Percentiles rank a stretch among this genome's conserved stretches.
phyloP scores from a whole-genome alignment of 2,888 invertebrate genomes.

The Meganola albula region DNA sequence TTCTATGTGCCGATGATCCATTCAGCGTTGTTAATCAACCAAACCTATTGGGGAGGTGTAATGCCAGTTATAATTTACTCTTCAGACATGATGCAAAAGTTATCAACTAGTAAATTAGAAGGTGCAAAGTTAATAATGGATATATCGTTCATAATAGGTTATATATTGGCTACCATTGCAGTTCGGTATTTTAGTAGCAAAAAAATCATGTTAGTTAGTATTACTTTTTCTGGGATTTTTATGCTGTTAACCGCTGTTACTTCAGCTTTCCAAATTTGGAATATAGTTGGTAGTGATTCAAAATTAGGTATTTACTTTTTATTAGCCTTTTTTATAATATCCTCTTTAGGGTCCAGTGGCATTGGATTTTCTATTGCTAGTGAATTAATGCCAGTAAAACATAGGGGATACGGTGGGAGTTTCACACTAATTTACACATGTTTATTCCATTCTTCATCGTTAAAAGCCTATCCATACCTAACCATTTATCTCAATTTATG shows the following conservation, averaged over 20 bases:
- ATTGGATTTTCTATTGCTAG: slow-evolving; percentile 21
- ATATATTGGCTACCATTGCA: slow-evolving; percentile 9
- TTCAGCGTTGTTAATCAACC: slow-evolving; percentile 14
- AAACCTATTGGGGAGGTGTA: slow-evolving; percentile 15
- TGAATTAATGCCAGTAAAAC: slow-evolving; percentile 26
- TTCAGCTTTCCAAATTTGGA: slow-evolving; percentile 12
- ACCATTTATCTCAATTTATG: slow-evolving; percentile 13
- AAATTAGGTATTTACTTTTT: slow-evolving; percentile 18
- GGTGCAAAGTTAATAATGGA: slow-evolving; percentile 14
- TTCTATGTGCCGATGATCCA: slow-evolving; percentile 17
- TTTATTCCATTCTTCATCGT: slow-evolving; percentile 17
- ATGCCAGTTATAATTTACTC: slow-evolving; percentile 18
- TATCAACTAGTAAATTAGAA: slow-evolving; percentile 7
- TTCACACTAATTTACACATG: slow-evolving; percentile 17
- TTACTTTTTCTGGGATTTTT: slow-evolving; percentile 14
- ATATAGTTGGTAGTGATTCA: slow-evolving; percentile 4
- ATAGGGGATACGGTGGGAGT: slow-evolving; percentile 21
- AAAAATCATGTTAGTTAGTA: slow-evolving; percentile 16
- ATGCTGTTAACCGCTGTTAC: slow-evolving; percentile 11
- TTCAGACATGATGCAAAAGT: slow-evolving; percentile 14
- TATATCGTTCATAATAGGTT: slow-evolving; percentile 11
- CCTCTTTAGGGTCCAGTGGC: slow-evolving; percentile 15
- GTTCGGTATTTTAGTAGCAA: slow-evolving; percentile 17
- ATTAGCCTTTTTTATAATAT: slow-evolving; percentile 14
- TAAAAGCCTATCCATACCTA: slow-evolving; percentile 23